phyloP scores from a whole-genome alignment of 2,888 invertebrate species.

The Cataglyphis rosenhaueri region DNA sequence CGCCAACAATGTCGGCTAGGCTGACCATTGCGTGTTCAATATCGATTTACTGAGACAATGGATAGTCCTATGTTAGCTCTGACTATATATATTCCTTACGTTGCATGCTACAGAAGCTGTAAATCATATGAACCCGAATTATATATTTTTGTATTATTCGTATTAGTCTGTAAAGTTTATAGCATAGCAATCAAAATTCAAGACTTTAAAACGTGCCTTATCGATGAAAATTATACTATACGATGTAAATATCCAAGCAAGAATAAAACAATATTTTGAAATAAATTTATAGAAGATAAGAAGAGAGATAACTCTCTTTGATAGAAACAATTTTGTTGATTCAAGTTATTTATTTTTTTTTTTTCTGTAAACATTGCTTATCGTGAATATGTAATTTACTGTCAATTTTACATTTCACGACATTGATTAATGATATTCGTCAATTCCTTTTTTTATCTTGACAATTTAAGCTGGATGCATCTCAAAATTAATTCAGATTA shows the following conservation, averaged over 20 bases:
- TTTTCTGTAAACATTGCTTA: not conserved
- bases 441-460: not conserved
- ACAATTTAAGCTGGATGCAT: not conserved
- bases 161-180: slow-evolving; percentile 36
- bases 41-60: slow-evolving; percentile 81
- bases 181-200: slow-evolving; percentile 7
- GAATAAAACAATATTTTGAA: not conserved
- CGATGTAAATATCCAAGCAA: not conserved
- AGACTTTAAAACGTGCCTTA: not conserved
- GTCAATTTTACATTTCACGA: slow-evolving; percentile 14
- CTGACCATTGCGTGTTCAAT: slow-evolving; percentile 68
- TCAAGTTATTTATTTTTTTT: not conserved
- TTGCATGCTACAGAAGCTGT: slow-evolving; percentile 76
- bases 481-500: not conserved
- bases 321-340: not conserved
- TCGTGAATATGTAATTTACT: slow-evolving; percentile 3
- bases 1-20: slow-evolving; percentile 1
- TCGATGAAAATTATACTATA: not conserved
- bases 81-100: slow-evolving; percentile 59
- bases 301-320: not conserved
- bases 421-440: slow-evolving; percentile 40
- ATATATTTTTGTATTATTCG: not conserved
- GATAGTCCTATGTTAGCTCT: slow-evolving; percentile 72
- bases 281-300: not conserved
- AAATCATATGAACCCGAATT: slow-evolving; percentile 67